Evolutionary conservation across 2,797 vertebrate species (phyloP).

Genomic region (Phoxinus dragarum): DNA sequence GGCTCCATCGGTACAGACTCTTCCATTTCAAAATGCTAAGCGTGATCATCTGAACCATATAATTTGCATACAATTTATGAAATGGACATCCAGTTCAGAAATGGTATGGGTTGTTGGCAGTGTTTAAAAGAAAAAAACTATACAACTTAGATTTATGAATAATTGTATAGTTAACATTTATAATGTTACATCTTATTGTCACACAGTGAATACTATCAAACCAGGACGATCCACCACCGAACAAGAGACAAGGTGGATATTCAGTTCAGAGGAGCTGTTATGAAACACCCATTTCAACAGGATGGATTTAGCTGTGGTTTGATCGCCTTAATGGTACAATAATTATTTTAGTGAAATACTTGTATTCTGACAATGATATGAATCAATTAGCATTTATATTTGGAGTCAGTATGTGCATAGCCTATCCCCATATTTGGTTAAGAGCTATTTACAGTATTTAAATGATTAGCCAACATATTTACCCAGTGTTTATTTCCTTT

Average conservation of each 20-base stretch:
- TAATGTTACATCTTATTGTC: neutral
- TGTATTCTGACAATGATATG: neutral
- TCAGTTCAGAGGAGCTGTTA: neutral
- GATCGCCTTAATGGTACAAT: neutral
- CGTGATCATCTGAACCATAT: neutral
- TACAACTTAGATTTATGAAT: neutral
- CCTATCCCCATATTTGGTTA: neutral
- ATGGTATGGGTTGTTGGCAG: neutral
- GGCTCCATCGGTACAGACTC: no score
- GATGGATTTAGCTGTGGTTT: no score
- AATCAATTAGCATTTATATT: no score
- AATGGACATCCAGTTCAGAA: neutral
- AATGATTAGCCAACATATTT: neutral
- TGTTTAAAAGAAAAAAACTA: neutral
- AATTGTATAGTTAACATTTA: neutral
- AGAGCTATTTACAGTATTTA: neutral
- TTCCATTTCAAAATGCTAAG: neutral
- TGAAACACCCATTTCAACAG: neutral
- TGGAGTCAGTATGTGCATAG: neutral
- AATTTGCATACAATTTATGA: neutral
- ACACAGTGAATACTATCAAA: neutral
- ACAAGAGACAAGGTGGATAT: neutral
- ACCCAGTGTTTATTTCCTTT: neutral
- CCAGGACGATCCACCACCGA: neutral
- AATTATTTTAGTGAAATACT: neutral